Percentiles rank a stretch among this genome's conserved stretches.
Evolutionary conservation across 2,113 vertebrate genomes (phyloP).

Genomic region (Anas platyrhynchos): DNA sequence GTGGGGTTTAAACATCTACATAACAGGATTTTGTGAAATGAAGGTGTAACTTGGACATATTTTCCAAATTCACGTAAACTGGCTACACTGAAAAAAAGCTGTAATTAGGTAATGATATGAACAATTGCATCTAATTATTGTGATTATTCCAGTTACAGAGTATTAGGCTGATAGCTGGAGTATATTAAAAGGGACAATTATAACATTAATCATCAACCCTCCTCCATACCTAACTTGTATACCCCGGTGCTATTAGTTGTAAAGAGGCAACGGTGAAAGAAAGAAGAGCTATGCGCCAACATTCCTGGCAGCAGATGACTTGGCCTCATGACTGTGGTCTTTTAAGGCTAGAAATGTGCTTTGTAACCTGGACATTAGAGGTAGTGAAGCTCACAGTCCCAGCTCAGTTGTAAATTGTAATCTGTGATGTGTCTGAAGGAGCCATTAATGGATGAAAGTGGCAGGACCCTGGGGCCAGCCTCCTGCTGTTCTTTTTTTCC

Average conservation of each 20-base stretch:
- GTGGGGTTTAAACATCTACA: neutral
- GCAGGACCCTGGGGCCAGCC: neutral
- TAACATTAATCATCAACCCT: constrained; percentile 12
- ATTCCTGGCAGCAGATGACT: neutral
- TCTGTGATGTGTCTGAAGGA: neutral
- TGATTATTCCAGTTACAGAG: constrained; percentile 24
- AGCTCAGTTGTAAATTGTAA: accelerated
- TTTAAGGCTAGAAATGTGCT: neutral
- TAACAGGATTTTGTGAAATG: neutral
- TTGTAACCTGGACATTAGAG: neutral
- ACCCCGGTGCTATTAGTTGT: neutral
- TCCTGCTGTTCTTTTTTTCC: neutral
- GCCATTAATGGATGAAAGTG: neutral
- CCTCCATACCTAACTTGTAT: neutral
- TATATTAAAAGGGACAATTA: constrained; percentile 4
- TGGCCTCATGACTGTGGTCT: neutral
- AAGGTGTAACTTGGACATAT: neutral
- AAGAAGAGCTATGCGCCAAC: neutral
- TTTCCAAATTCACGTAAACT: neutral
- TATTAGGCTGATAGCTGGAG: constrained; percentile 43
- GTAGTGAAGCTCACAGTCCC: neutral
- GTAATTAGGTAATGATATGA: constrained; percentile 28
- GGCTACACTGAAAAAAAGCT: neutral
- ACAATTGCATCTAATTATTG: constrained; percentile 43
- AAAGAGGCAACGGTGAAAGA: neutral